A percentile compares a stretch with the other conserved stretches of the same genome.
Evolutionary conservation across 2,797 vertebrate genomes (phyloP).

Genomic region (Falco rusticolus): DNA sequence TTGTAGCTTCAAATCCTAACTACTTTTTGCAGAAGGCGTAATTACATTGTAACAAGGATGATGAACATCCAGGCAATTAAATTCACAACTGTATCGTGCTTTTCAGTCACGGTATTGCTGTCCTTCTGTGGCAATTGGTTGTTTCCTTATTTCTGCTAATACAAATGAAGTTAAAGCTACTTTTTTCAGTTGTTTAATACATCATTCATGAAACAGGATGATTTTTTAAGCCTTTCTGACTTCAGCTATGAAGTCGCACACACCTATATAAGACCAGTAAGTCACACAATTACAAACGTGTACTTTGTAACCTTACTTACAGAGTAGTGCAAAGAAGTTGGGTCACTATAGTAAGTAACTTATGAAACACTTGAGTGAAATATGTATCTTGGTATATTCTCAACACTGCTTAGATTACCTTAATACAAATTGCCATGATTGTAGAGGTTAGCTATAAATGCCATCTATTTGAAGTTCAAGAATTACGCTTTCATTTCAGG

Average conservation of each 20-base stretch:
- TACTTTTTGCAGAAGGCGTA: background rate
- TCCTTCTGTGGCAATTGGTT: background rate
- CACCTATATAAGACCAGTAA: accelerated
- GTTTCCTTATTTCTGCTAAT: background rate
- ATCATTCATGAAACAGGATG: background rate
- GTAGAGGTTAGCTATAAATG: background rate
- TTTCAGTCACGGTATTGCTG: accelerated
- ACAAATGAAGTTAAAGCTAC: background rate
- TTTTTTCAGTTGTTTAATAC: background rate
- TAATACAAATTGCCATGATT: background rate
- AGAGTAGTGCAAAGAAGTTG: background rate
- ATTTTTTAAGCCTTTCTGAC: background rate
- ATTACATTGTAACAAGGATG: background rate
- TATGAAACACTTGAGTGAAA: background rate
- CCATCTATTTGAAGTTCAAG: background rate
- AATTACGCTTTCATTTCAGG: background rate
- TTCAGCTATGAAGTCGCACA: background rate
- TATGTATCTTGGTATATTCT: background rate
- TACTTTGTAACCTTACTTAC: background rate
- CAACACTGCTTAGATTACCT: background rate
- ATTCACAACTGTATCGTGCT: background rate
- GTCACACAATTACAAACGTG: background rate
- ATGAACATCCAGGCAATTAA: background rate
- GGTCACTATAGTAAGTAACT: background rate
- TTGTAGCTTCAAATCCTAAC: background rate